Evolutionary conservation across 2,797 vertebrate species (phyloP).

Genomic region (Thalassophryne amazonica): DNA sequence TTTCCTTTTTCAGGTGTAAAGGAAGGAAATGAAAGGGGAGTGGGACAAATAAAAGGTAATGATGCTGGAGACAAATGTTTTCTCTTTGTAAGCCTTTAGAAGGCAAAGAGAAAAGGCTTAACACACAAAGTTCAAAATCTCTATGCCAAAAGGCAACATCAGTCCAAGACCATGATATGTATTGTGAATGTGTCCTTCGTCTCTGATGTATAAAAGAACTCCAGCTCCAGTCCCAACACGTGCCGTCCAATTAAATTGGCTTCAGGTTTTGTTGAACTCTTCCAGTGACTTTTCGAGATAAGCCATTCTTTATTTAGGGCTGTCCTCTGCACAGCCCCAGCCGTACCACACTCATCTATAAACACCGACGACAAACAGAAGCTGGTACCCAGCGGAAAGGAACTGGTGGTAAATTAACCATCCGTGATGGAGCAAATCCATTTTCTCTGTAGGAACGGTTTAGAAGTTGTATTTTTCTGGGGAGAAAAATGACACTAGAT

Average conservation of each 20-base stretch:
- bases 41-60: neutral
- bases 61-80: conserved; percentile 13
- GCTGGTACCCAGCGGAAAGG: conserved; percentile 38
- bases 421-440: conserved; percentile 39
- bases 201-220: conserved; percentile 38
- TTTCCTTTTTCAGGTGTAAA: too few relatives aligned
- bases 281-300: conserved; percentile 49
- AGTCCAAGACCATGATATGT: conserved; percentile 49
- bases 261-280: conserved; percentile 34
- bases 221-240: conserved; percentile 22
- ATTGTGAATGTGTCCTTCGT: conserved; percentile 36
- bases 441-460: conserved; percentile 18
- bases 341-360: conserved; percentile 16
- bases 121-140: conserved; percentile 26
- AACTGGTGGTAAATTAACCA: conserved; percentile 42
- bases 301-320: conserved; percentile 54
- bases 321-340: conserved; percentile 38
- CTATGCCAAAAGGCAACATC: conserved; percentile 27
- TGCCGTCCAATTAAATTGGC: conserved; percentile 41
- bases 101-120: conserved; percentile 31
- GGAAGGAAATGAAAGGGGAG: neutral
- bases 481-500: conserved; percentile 48
- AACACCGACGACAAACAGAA: conserved; percentile 56
- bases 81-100: conserved; percentile 21
- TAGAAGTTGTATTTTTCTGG: conserved; percentile 39